These are phyloP conservation scores for Spondyliosoma cantharus DNA, from an alignment of 2,797 vertebrate species.

Conservation along the genomic window DNA sequence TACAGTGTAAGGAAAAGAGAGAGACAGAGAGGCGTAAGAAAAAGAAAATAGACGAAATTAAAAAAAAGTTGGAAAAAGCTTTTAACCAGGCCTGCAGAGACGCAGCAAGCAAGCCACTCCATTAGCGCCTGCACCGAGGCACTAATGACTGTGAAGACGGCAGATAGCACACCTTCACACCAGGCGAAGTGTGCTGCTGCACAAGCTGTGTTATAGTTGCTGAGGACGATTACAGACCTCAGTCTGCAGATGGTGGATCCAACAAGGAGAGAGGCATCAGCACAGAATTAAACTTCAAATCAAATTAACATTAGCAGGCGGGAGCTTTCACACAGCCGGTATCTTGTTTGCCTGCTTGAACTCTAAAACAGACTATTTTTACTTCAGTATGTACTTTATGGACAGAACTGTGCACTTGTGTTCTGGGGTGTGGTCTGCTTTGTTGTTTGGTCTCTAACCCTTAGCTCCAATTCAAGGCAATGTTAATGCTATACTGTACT, in stretches of 20 bases:
- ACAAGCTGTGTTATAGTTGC: constrained; percentile 28
- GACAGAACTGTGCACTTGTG: neutral
- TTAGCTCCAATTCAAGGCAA: neutral
- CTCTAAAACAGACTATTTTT: neutral
- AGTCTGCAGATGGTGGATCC: constrained; percentile 20
- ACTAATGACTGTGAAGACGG: constrained; percentile 57
- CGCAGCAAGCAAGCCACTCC: constrained; percentile 41
- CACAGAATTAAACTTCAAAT: neutral
- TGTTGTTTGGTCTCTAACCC: neutral
- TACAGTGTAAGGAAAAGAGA: neutral
- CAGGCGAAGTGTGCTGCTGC: constrained; percentile 33
- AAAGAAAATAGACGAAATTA: constrained; percentile 27
- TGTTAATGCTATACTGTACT: neutral
- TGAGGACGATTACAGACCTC: constrained; percentile 2
- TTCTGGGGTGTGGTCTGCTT: neutral
- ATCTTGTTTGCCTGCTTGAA: neutral
- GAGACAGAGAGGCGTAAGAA: neutral
- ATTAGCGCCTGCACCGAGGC: constrained; percentile 57
- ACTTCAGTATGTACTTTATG: neutral
- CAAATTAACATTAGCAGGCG: constrained; percentile 4
- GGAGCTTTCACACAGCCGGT: neutral
- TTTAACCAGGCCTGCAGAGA: constrained; percentile 51
- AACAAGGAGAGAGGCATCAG: constrained; percentile 9
- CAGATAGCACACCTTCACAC: constrained; percentile 58
- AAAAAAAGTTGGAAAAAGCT: constrained; percentile 38